phyloP scores from a whole-genome alignment of 2,113 vertebrate species.

The Ctenodactylus gundi region DNA sequence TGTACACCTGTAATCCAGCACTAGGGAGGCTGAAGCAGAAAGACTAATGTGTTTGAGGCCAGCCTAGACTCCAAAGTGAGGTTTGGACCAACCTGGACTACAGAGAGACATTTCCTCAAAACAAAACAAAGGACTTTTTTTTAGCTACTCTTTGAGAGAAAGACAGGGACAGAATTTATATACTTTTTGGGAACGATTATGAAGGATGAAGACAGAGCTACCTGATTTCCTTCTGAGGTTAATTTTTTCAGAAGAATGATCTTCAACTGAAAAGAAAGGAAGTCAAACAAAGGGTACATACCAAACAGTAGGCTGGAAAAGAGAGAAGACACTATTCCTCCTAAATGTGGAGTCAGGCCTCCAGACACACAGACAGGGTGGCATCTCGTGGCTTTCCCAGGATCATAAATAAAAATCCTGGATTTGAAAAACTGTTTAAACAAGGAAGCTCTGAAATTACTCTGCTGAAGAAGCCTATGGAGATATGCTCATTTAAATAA shows the following conservation, averaged over 20 bases:
- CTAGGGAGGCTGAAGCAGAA: too few species aligned
- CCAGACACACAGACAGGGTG: not conserved
- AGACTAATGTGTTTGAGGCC: too few species aligned
- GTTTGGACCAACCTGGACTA: too few species aligned
- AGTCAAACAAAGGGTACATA: not conserved
- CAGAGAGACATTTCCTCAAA: too few species aligned
- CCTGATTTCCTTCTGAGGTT: conserved; percentile 15
- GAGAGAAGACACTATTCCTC: not conserved
- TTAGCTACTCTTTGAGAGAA: not conserved
- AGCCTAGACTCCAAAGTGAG: too few species aligned
- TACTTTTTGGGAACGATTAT: not conserved
- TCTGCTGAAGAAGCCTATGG: conserved; percentile 8
- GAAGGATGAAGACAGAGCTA: not conserved
- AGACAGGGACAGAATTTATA: not conserved
- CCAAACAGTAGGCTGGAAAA: not conserved
- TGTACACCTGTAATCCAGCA: too few species aligned
- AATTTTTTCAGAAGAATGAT: not conserved
- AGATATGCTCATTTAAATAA: conserved; percentile 40
- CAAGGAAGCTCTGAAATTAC: not conserved
- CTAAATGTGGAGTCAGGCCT: not conserved
- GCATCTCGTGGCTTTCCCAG: not conserved
- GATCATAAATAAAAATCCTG: not conserved
- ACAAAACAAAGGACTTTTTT: too few species aligned
- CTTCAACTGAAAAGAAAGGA: not conserved
- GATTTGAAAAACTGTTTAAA: not conserved